phyloP scores from a whole-genome alignment of 23 tunicate genomes.

The Halocynthia aurantium region DNA sequence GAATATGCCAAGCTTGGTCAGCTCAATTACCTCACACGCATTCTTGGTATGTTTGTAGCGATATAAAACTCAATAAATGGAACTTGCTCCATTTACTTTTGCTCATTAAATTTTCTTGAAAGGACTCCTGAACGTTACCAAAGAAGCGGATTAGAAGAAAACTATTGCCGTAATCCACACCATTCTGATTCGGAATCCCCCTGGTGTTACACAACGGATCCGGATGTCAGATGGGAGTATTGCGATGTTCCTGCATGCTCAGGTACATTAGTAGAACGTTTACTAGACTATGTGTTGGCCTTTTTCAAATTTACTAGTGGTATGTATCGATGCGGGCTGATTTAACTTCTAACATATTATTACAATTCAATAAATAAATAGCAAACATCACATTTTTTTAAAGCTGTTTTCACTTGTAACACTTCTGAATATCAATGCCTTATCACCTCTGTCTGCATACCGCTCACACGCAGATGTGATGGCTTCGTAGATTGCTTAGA shows the following conservation, averaged over 20 bases:
- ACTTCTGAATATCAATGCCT: no score
- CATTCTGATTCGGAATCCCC: neutral
- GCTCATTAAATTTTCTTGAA: neutral
- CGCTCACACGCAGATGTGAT: no score
- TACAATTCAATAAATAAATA: no score
- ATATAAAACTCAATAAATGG: no score
- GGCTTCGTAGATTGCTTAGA: no score
- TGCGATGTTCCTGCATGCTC: neutral
- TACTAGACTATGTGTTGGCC: no score
- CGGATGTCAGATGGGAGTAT: constrained; percentile 1
- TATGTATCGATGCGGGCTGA: no score
- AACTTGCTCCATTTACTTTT: neutral
- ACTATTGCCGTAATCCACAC: constrained; percentile 16
- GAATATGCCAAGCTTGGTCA: constrained; percentile 9
- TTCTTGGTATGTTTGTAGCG: neutral
- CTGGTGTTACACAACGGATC: constrained; percentile 23
- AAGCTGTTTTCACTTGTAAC: no score
- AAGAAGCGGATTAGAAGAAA: neutral
- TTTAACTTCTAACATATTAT: no score
- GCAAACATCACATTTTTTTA: no score
- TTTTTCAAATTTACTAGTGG: no score
- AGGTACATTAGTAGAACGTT: neutral
- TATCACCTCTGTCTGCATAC: no score
- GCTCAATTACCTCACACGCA: constrained; percentile 16
- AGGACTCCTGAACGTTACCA: neutral